A percentile compares a stretch with the other conserved stretches of the same genome.
phyloP scores from a whole-genome alignment of 2,113 vertebrate genomes.

The Arvicanthis niloticus region DNA sequence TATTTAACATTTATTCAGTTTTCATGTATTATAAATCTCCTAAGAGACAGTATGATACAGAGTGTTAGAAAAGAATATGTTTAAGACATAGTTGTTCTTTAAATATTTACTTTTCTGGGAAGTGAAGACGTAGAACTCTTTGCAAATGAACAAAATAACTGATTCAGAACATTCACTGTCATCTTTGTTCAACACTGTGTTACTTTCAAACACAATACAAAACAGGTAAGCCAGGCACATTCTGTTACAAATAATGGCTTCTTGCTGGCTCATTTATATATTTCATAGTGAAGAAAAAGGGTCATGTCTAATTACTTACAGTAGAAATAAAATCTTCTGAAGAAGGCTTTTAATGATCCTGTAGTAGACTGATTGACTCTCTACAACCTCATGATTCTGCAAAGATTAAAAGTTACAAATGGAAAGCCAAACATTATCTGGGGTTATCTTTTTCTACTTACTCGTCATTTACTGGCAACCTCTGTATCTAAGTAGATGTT shows the following conservation, averaged over 20 bases:
- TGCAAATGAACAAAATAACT: not conserved
- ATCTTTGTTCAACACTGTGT: not conserved
- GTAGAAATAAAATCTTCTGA: not conserved
- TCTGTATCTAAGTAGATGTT: not conserved
- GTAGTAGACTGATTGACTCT: not conserved
- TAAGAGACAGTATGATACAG: not conserved
- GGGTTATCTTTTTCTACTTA: no score
- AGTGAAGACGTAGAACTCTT: not conserved
- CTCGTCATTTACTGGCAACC: not conserved
- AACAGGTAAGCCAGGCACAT: fast-evolving
- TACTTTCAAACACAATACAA: not conserved
- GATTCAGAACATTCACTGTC: not conserved
- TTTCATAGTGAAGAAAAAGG: not conserved
- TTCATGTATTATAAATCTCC: not conserved
- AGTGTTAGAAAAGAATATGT: not conserved
- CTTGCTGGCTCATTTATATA: not conserved
- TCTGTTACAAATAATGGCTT: not conserved
- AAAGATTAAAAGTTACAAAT: no score
- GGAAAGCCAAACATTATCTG: no score
- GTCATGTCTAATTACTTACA: not conserved
- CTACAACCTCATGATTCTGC: no score
- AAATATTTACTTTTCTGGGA: no score
- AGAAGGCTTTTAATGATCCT: not conserved
- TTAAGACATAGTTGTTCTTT: not conserved
- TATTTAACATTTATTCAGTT: not conserved